phyloP scores from a whole-genome alignment of 2,797 vertebrate genomes.

The Podargus strigoides region DNA sequence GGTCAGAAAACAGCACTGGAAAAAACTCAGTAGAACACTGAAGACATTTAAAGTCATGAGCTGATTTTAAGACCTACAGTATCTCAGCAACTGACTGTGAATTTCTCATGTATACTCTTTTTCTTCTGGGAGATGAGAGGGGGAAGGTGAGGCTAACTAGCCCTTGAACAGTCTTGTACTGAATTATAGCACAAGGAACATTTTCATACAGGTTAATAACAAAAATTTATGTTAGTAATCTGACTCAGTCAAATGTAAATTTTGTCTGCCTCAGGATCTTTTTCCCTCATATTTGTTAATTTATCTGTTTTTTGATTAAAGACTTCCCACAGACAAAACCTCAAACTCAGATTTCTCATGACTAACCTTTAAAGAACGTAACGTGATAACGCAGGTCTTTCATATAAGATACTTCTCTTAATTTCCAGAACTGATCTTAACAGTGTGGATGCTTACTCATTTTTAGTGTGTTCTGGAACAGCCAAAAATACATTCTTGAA shows the following conservation, averaged over 20 bases:
- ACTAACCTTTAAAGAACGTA: background rate
- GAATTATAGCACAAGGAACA: background rate
- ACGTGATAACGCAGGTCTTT: background rate
- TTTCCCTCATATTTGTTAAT: background rate
- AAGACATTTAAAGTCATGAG: background rate
- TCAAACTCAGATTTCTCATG: background rate
- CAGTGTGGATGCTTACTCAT: background rate
- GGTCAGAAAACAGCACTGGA: background rate
- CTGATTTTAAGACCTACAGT: background rate
- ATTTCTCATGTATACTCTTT: background rate
- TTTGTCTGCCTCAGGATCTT: background rate
- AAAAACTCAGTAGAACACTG: background rate
- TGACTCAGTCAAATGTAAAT: background rate
- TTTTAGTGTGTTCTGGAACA: background rate
- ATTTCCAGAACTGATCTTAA: background rate
- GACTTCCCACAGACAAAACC: background rate
- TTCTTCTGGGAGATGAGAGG: background rate
- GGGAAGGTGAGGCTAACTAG: background rate
- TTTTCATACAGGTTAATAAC: background rate
- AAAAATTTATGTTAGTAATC: background rate
- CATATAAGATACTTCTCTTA: background rate
- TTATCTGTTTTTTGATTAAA: background rate
- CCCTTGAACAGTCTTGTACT: background rate
- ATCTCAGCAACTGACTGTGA: background rate
- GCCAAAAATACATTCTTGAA: background rate